These are phyloP conservation scores for Eurois occulta DNA, from an alignment of 2,888 invertebrate species.

Conservation along the genomic window DNA sequence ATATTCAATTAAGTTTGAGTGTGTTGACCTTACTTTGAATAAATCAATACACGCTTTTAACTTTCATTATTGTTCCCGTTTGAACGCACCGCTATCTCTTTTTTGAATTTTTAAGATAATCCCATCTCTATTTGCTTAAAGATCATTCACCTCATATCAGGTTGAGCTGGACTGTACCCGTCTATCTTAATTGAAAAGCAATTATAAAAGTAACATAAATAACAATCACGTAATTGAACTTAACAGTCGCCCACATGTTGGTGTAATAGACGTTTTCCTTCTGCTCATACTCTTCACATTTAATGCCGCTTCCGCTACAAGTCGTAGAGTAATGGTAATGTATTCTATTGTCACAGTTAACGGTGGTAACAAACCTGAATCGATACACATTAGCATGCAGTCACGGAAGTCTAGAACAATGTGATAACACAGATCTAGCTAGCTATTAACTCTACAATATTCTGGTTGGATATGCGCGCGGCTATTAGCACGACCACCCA, in stretches of 20 bases:
- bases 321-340: slow-evolving; percentile 49
- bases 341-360: slow-evolving; percentile 60
- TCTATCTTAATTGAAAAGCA: slow-evolving; percentile 80
- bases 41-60: slow-evolving; percentile 50
- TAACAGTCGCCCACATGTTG: slow-evolving; percentile 76
- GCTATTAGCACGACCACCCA: slow-evolving; percentile 48
- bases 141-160: slow-evolving; percentile 50
- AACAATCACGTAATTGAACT: slow-evolving; percentile 82
- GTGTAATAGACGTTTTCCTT: slow-evolving; percentile 60
- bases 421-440: slow-evolving; percentile 40
- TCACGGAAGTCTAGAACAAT: slow-evolving; percentile 55
- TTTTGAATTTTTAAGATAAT: slow-evolving; percentile 24
- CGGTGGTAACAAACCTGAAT: slow-evolving; percentile 47
- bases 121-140: slow-evolving; percentile 39
- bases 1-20: slow-evolving; percentile 33
- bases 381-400: slow-evolving; percentile 52
- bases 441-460: slow-evolving; percentile 42
- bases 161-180: slow-evolving; percentile 40
- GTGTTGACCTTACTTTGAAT: slow-evolving; percentile 37
- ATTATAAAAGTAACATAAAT: slow-evolving; percentile 83
- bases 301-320: slow-evolving; percentile 50
- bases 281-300: slow-evolving; percentile 30
- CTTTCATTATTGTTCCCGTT: slow-evolving; percentile 31
- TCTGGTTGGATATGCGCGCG: slow-evolving; percentile 30
- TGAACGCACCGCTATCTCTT: slow-evolving; percentile 44